A percentile compares a stretch with the other conserved stretches of the same genome.
Conservation (phyloP, 2,888 invertebrate species). For the Branchipolynoe longqiensis region DNA sequence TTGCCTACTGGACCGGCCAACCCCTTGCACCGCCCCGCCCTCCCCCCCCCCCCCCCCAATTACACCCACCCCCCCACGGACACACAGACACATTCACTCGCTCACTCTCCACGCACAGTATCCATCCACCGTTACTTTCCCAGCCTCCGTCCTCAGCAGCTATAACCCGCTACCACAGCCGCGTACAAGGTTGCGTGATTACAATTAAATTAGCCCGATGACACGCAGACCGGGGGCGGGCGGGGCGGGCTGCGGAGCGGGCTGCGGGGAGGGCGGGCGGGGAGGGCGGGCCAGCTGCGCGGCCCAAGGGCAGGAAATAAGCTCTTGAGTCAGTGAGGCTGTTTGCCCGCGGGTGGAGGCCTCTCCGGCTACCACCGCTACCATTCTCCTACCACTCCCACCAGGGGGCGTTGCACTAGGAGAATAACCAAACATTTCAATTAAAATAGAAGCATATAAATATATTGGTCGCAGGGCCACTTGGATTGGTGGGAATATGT, state of each 20-base stretch:
- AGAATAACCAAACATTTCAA: too few species aligned
- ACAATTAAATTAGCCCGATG: conserved; percentile 38
- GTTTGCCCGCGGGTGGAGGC: not conserved
- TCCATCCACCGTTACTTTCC: not conserved
- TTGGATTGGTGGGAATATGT: too few species aligned
- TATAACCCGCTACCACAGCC: not conserved
- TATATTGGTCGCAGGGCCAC: too few species aligned
- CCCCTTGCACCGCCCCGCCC: not conserved
- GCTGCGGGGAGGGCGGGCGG: not conserved
- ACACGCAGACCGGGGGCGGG: not conserved
- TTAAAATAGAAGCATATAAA: too few species aligned
- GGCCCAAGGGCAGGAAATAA: conserved; percentile 33
- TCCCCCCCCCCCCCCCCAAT: not conserved
- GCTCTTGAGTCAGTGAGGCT: conserved; percentile 43
- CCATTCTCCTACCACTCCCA: too few species aligned
- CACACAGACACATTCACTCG: too few species aligned
- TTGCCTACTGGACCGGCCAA: too few species aligned
- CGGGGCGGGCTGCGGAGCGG: not conserved
- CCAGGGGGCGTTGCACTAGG: too few species aligned
- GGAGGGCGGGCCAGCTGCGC: not conserved
- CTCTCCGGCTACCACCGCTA: not conserved
- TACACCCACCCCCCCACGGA: not conserved
- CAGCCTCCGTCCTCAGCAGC: not conserved
- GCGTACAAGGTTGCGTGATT: conserved; percentile 24
- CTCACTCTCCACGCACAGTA: too few species aligned